These are phyloP conservation scores for Prunella fulvescens DNA, from an alignment of 2,113 vertebrate species.

Conservation along the genomic window DNA sequence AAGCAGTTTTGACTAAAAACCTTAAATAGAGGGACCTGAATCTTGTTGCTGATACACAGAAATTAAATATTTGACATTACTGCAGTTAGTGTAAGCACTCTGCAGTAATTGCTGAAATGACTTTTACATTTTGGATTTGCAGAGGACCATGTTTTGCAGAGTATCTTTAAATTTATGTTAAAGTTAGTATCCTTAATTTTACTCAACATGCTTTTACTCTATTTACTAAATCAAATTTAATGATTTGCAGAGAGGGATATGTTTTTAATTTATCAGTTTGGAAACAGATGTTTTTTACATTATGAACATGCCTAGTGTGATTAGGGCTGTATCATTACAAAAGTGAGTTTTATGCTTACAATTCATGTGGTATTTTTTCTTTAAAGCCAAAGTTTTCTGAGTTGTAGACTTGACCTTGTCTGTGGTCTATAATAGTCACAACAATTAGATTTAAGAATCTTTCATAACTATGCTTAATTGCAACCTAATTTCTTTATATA, in stretches of 20 bases:
- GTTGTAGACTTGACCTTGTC: slow-evolving; percentile 38
- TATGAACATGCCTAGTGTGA: background rate
- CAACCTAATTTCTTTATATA: slow-evolving; percentile 61
- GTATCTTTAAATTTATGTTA: background rate
- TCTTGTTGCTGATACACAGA: background rate
- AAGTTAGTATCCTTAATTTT: background rate
- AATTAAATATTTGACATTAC: background rate
- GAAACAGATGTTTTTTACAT: background rate
- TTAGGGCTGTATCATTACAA: background rate
- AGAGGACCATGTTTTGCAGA: background rate
- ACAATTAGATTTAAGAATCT: slow-evolving; percentile 47
- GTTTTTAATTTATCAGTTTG: background rate
- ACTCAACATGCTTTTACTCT: background rate
- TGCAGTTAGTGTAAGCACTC: background rate
- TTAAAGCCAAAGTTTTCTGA: background rate
- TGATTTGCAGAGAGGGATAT: background rate
- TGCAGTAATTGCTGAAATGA: background rate
- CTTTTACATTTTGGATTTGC: background rate
- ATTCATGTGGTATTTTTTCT: background rate
- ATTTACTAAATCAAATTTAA: background rate
- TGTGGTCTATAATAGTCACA: slow-evolving; percentile 38
- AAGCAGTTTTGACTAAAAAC: background rate
- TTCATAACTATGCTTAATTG: slow-evolving; percentile 59
- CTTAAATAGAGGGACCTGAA: background rate
- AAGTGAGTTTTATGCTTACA: background rate